Conservation (phyloP, 2,888 invertebrate genomes). For the Tenthredo mesomela region DNA sequence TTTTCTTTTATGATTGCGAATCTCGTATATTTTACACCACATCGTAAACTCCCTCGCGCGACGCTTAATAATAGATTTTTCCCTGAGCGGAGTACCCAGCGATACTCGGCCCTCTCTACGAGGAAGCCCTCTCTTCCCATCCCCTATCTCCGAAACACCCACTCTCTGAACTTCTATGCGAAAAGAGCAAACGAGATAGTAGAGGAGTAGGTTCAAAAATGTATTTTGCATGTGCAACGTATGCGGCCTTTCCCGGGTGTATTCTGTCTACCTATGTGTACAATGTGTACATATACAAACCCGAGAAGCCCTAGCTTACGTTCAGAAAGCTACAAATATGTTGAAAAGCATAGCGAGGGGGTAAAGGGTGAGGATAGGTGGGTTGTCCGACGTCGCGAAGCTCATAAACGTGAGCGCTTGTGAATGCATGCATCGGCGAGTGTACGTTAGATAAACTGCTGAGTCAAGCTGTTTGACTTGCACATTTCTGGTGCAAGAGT, state of each 20-base stretch:
- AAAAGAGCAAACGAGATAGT: slow-evolving; percentile 54
- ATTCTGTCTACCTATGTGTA: slow-evolving; percentile 9
- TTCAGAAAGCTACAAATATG: slow-evolving; percentile 49
- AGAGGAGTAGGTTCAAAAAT: slow-evolving; percentile 60
- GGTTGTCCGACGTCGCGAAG: slow-evolving; percentile 59
- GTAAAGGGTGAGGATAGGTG: slow-evolving; percentile 15
- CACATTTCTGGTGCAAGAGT: slow-evolving; percentile 72
- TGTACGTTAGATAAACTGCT: slow-evolving; percentile 71
- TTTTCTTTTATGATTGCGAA: slow-evolving; percentile 67
- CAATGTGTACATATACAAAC: slow-evolving; percentile 2
- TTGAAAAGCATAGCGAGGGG: slow-evolving; percentile 55
- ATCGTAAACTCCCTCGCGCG: slow-evolving; percentile 65
- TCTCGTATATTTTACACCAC: slow-evolving; percentile 67
- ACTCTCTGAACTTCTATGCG: not conserved
- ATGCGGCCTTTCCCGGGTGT: slow-evolving; percentile 50
- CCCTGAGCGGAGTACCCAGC: slow-evolving; percentile 57
- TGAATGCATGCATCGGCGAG: slow-evolving; percentile 66
- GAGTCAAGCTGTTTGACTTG: slow-evolving; percentile 76
- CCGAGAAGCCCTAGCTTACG: slow-evolving; percentile 50
- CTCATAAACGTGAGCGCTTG: slow-evolving; percentile 67
- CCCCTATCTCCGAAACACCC: not conserved
- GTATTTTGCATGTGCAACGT: slow-evolving; percentile 64
- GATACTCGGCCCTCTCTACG: slow-evolving; percentile 55
- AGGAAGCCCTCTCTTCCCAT: slow-evolving; percentile 10
- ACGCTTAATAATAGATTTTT: slow-evolving; percentile 68